Base-by-base conservation (phyloP, 2,797 vertebrate species). In the Jordanella pulchra region DNA sequence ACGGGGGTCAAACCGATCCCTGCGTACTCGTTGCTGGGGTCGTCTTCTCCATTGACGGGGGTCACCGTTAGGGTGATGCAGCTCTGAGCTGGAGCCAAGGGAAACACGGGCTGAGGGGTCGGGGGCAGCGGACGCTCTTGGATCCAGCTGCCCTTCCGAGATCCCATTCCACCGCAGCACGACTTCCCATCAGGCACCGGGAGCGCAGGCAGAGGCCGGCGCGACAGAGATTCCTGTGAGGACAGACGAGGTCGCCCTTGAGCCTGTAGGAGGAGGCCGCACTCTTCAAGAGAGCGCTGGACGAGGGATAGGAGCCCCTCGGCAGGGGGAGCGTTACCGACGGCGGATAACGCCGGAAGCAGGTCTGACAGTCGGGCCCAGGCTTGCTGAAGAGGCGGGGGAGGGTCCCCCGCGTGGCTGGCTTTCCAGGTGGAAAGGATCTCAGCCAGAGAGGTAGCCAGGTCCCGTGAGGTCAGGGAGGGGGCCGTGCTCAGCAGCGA, bases 91-190 rank as follows among this genome's bases (percentile, higher is more conserved):
- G 91, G 89, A 76, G 78, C 83, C 83, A 94, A 74, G 13, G 91
- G 91, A 76, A 95, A 95, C 28, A 87, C 71, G 60, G 94, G 78
- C 78, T 95, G 93, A 4, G 97, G 96, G 3, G 96, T 96, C 0
- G 95, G 96, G 1, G 97, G 97, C 5, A 97, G 89, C 7, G 96
- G 97, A n/a, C 96, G 88, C 88, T 97, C 96, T 82, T 98, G 97
- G 82, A 98, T 97, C 93, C 95, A 97, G 85, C 95, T 97, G 11
- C 96, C 96, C 69, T 97, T 97, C 25, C 96, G 95, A n/a, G 94
- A 94, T 44, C 94, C 94, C 94, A 95, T 95, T 17, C 94, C 94
- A 4, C 89, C 86, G 7, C 84, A 82, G 1, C 93, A 73, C 0
- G 94, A 83, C 76, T 94, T 93, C 56, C 92, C 94, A 21, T 95